phyloP scores from a whole-genome alignment of 1,140 invertebrate genomes.

The Hylaeus volcanicus region DNA sequence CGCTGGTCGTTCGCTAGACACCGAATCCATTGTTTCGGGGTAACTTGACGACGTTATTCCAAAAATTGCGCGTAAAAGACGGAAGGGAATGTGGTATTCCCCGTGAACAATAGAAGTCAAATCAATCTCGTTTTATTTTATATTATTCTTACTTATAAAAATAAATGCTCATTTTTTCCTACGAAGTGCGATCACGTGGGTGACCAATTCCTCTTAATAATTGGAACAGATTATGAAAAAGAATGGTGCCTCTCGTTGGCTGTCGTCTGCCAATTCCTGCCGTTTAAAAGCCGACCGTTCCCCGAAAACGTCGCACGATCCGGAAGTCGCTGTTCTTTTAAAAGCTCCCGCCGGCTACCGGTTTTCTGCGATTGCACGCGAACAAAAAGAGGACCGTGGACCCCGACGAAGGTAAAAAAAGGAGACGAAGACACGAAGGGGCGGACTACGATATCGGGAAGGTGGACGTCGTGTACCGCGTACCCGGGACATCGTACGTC shows the following conservation, averaged over 20 bases:
- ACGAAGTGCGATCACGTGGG: too few species aligned
- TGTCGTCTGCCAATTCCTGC: neutral
- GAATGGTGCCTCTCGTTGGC: neutral
- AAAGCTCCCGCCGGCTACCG: conserved; percentile 45
- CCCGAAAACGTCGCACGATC: conserved; percentile 24
- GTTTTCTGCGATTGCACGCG: conserved; percentile 43
- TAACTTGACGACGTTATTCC: neutral
- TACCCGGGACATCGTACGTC: conserved; percentile 65
- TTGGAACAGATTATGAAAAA: too few species aligned
- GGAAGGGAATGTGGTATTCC: too few species aligned
- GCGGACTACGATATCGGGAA: conserved; percentile 64
- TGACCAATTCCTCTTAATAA: too few species aligned
- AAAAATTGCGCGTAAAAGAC: too few species aligned
- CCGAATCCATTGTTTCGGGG: neutral
- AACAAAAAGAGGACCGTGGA: conserved; percentile 51
- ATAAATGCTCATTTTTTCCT: too few species aligned
- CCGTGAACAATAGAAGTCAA: too few species aligned
- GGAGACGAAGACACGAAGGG: conserved; percentile 4
- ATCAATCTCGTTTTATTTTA: too few species aligned
- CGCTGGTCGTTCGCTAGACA: neutral
- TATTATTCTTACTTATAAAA: too few species aligned
- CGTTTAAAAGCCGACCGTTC: conserved; percentile 6
- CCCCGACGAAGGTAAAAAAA: conserved; percentile 11
- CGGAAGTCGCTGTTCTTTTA: conserved; percentile 43
- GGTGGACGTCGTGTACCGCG: conserved; percentile 64